A percentile compares a stretch with the other conserved stretches of the same genome.
phyloP scores from a whole-genome alignment of 92 coral and sea anemone species.

The Blastomussa wellsi region DNA sequence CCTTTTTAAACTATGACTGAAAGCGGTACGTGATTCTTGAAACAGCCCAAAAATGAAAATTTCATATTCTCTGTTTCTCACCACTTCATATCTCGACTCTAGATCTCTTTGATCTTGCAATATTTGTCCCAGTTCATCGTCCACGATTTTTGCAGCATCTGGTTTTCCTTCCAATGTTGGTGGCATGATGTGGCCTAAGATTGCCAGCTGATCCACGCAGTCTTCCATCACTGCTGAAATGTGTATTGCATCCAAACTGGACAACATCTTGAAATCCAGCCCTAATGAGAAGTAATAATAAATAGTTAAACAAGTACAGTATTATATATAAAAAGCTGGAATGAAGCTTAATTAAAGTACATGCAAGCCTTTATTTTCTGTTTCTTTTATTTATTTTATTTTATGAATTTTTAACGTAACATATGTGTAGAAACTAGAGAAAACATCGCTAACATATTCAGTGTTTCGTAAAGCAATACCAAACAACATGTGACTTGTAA shows the following conservation, averaged over 20 bases:
- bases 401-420: background rate
- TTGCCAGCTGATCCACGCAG: conserved; percentile 94
- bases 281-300: background rate
- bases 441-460: background rate
- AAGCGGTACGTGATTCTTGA: no score
- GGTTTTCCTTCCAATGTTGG: conserved; percentile 81
- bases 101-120: conserved; percentile 89
- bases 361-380: no score
- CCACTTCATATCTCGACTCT: conserved; percentile 87
- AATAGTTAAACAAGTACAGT: background rate
- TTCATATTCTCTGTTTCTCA: conserved; percentile 36
- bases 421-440: background rate
- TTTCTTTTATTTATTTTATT: no score
- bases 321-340: background rate
- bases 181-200: conserved; percentile 97
- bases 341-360: no score
- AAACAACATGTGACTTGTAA: no score
- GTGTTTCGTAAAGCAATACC: background rate
- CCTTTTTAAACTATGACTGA: no score
- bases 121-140: conserved; percentile 90
- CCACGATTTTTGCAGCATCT: conserved; percentile 93
- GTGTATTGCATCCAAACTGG: conserved; percentile 89
- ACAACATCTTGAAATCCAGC: conserved; percentile 58
- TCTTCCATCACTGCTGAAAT: conserved; percentile 92
- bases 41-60: no score